phyloP scores from a whole-genome alignment of 30 jellyfish, hydroid and myxozoan genomes.

The Nemopilema nomurai region DNA sequence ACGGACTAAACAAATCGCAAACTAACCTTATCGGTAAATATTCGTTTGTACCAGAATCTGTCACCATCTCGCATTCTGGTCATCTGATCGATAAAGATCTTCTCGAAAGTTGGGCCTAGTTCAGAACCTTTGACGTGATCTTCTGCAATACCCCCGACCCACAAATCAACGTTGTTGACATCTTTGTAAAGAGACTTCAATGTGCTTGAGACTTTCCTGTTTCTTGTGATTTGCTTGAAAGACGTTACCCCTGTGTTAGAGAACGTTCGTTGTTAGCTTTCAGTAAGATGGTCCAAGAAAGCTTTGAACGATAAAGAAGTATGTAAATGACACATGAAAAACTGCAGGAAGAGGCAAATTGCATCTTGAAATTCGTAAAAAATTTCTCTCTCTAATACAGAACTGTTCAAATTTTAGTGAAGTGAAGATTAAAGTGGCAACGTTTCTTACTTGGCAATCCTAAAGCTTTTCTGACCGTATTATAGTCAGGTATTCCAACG shows the following conservation, averaged over 20 bases:
- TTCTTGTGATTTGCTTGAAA: conserved; percentile 26
- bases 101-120: conserved; percentile 25
- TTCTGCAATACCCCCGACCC: conserved; percentile 56
- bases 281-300: background rate
- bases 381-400: too few species aligned
- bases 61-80: conserved; percentile 50
- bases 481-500: conserved; percentile 50
- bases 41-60: conserved; percentile 36
- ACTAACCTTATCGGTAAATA: conserved; percentile 3
- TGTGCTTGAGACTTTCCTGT: background rate
- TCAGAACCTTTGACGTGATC: conserved; percentile 46
- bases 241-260: background rate
- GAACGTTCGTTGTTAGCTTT: background rate
- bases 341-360: too few species aligned
- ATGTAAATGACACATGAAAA: too few species aligned
- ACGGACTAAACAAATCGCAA: background rate
- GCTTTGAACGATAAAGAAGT: too few species aligned
- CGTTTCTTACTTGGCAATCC: conserved; percentile 61
- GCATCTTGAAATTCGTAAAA: too few species aligned
- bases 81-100: conserved; percentile 9
- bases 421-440: too few species aligned
- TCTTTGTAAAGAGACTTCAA: conserved; percentile 6
- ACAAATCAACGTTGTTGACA: conserved; percentile 23
- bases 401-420: too few species aligned
- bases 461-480: conserved; percentile 51